Evolutionary conservation across 2,113 vertebrate genomes (phyloP).

Genomic region (Salminus brasiliensis): DNA sequence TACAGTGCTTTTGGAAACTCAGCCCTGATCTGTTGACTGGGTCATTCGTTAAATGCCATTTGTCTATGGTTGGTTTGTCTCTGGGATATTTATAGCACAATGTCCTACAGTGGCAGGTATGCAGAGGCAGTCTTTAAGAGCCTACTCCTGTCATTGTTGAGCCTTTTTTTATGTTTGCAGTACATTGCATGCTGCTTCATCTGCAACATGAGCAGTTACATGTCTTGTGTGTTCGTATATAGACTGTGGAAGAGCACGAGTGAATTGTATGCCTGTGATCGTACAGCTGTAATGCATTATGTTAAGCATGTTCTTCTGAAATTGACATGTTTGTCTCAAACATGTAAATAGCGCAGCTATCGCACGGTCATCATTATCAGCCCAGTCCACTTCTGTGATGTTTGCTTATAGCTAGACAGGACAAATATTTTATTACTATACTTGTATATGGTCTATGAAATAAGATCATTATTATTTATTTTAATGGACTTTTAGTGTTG

Average conservation of each 20-base stretch:
- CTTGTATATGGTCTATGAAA: background rate
- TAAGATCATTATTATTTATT: no score
- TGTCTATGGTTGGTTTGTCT: no score
- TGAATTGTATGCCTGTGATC: background rate
- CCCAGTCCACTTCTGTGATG: background rate
- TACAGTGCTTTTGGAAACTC: constrained; percentile 1
- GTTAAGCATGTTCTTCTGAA: constrained; percentile 13
- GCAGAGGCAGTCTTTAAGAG: background rate
- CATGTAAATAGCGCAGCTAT: constrained; percentile 20
- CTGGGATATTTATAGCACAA: no score
- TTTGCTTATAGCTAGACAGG: background rate
- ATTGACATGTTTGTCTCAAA: constrained; percentile 40
- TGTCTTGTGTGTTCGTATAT: background rate
- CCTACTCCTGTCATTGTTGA: background rate
- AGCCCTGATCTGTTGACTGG: constrained; percentile 9
- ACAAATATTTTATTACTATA: background rate
- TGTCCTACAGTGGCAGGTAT: no score
- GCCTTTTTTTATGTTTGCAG: background rate
- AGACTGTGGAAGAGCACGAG: background rate
- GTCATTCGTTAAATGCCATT: background rate
- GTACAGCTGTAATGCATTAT: constrained; percentile 11
- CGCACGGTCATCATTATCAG: background rate
- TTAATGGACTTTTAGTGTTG: no score
- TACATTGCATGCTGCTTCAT: constrained; percentile 27
- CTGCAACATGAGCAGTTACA: background rate